These are phyloP conservation scores for Symphodus melops DNA, from an alignment of 2,113 vertebrate genomes.

Conservation along the genomic window DNA sequence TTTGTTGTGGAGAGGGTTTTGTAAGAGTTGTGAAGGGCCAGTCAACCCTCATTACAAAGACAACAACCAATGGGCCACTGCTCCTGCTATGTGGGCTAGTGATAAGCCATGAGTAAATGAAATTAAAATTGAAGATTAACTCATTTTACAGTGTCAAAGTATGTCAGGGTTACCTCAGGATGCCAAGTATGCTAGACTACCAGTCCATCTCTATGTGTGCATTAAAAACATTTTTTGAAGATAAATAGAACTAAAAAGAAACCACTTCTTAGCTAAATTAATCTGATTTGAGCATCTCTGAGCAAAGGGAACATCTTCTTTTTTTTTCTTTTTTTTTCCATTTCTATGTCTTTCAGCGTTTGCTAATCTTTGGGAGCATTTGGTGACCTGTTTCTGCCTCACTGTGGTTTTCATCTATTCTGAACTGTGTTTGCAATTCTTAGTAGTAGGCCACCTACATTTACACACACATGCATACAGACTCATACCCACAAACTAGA, in stretches of 20 bases:
- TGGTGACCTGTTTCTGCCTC: conserved; percentile 40
- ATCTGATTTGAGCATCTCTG: conserved; percentile 16
- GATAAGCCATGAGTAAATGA: too few species aligned
- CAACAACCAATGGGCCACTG: too few species aligned
- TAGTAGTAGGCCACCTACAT: conserved; percentile 11
- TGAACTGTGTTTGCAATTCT: conserved; percentile 34
- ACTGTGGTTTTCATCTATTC: conserved; percentile 47
- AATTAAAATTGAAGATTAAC: too few species aligned
- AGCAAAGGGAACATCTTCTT: conserved; percentile 43
- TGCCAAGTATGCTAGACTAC: too few species aligned
- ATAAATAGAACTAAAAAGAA: too few species aligned
- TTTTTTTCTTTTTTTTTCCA: conserved; percentile 31
- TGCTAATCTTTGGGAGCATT: conserved; percentile 53
- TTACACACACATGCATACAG: not conserved
- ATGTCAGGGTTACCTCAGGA: too few species aligned
- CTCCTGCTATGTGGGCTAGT: too few species aligned
- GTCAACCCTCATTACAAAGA: too few species aligned
- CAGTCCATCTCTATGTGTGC: not conserved
- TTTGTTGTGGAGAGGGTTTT: too few species aligned
- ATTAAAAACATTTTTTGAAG: not conserved
- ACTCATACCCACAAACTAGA: not conserved
- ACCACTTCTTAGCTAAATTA: not conserved
- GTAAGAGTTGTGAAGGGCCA: too few species aligned
- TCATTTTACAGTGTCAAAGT: too few species aligned
- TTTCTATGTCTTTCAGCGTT: conserved; percentile 16